Percentiles rank a stretch among this genome's conserved stretches.
These are phyloP conservation scores for Aphelinus certus DNA, from an alignment of 1,140 invertebrate genomes.

Conservation along the genomic window DNA sequence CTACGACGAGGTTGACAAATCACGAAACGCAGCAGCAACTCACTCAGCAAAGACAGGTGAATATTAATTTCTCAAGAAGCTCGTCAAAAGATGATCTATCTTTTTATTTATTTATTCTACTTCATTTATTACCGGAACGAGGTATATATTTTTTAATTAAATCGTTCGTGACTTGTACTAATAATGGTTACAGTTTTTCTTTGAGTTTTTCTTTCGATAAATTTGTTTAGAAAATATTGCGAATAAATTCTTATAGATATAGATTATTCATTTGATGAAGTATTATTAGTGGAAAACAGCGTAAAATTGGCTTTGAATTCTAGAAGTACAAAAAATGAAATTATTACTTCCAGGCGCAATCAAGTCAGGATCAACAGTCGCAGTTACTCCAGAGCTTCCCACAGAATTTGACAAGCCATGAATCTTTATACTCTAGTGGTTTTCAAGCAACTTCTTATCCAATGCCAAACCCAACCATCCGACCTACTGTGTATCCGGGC, in stretches of 20 bases:
- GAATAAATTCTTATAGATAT: too few species aligned
- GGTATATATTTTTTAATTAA: too few species aligned
- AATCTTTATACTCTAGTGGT: conserved; percentile 56
- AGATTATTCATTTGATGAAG: too few species aligned
- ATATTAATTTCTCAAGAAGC: background rate
- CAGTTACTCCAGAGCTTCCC: conserved; percentile 53
- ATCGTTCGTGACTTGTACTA: too few species aligned
- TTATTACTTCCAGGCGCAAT: conserved; percentile 21
- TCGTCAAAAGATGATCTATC: background rate
- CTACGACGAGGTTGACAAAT: conserved; percentile 42
- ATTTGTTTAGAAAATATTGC: too few species aligned
- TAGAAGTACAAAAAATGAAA: background rate
- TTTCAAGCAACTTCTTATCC: conserved; percentile 58
- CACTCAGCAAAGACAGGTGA: conserved; percentile 46
- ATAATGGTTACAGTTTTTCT: too few species aligned
- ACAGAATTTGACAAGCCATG: conserved; percentile 54
- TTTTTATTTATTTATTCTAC: too few species aligned
- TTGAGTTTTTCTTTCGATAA: too few species aligned
- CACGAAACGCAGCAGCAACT: conserved; percentile 49
- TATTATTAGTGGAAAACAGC: background rate
- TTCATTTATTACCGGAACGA: too few species aligned
- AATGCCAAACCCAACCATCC: conserved; percentile 51
- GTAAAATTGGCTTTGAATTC: background rate
- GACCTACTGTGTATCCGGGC: conserved; percentile 56
- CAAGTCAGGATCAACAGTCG: conserved; percentile 37